These are phyloP conservation scores for Columba guinea DNA, from an alignment of 2,797 vertebrate genomes.

Conservation along the genomic window DNA sequence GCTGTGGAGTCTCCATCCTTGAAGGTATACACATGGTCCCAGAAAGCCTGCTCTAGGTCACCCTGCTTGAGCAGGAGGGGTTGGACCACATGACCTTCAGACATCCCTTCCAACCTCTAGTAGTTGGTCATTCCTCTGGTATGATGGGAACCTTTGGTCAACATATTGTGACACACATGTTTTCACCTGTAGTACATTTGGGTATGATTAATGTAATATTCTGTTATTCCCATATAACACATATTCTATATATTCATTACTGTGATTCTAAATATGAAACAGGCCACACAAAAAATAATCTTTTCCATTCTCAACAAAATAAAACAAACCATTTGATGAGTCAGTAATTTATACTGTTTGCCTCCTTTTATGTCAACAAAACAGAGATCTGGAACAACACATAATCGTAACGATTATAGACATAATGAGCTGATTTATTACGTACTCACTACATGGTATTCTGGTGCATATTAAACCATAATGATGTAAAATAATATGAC, in stretches of 20 bases:
- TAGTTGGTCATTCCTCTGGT: background rate
- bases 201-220: background rate
- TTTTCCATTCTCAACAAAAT: background rate
- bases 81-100: background rate
- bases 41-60: background rate
- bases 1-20: background rate
- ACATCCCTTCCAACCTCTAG: background rate
- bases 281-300: background rate
- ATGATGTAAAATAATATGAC: slow-evolving; percentile 22
- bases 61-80: background rate
- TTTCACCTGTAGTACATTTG: background rate
- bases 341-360: slow-evolving; percentile 60
- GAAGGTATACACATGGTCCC: background rate
- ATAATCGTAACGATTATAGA: slow-evolving; percentile 48
- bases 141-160: background rate
- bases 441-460: slow-evolving; percentile 44
- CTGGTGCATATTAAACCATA: slow-evolving; percentile 37
- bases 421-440: slow-evolving; percentile 61
- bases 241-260: background rate
- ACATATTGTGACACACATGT: background rate
- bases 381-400: slow-evolving; percentile 33
- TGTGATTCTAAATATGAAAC: background rate
- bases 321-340: slow-evolving; percentile 37
- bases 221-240: background rate
- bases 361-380: slow-evolving; percentile 53